These are phyloP conservation scores for Pseudotriccus pelzelni DNA, from an alignment of 2,797 vertebrate genomes.

Conservation along the genomic window DNA sequence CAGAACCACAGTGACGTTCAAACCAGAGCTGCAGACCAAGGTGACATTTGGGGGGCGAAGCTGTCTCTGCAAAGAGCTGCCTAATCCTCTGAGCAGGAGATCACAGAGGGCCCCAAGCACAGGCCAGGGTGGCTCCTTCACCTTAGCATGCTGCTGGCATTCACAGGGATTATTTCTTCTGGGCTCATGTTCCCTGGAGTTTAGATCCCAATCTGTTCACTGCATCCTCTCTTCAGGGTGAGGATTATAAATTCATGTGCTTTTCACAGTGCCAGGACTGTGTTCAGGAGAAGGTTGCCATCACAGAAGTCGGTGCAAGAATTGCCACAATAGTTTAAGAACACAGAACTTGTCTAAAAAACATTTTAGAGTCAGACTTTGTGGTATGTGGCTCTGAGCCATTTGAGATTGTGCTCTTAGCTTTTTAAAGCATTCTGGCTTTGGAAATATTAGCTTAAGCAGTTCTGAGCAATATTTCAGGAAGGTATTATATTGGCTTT, in stretches of 20 bases:
- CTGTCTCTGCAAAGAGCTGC: neutral
- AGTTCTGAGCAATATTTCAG: constrained; percentile 57
- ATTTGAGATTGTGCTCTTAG: constrained; percentile 30
- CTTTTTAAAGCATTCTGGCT: constrained; percentile 40
- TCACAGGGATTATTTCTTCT: constrained; percentile 26
- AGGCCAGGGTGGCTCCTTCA: neutral
- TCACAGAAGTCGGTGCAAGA: neutral
- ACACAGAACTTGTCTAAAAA: neutral
- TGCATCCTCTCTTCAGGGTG: neutral
- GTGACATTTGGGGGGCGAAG: neutral
- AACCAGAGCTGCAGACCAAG: neutral
- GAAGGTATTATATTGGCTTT: constrained; percentile 63
- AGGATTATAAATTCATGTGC: neutral
- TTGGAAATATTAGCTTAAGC: constrained; percentile 66
- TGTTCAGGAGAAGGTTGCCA: neutral
- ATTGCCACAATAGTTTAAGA: neutral
- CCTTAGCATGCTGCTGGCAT: neutral
- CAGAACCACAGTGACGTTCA: neutral
- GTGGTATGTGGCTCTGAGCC: constrained; percentile 32
- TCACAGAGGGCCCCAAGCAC: neutral
- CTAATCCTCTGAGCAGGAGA: neutral
- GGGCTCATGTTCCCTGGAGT: neutral
- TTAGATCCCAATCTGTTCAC: constrained; percentile 29
- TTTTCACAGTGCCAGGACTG: neutral
- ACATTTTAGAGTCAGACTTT: neutral